phyloP scores from a whole-genome alignment of 2,888 invertebrate species.

The Tupiocoris notatus region DNA sequence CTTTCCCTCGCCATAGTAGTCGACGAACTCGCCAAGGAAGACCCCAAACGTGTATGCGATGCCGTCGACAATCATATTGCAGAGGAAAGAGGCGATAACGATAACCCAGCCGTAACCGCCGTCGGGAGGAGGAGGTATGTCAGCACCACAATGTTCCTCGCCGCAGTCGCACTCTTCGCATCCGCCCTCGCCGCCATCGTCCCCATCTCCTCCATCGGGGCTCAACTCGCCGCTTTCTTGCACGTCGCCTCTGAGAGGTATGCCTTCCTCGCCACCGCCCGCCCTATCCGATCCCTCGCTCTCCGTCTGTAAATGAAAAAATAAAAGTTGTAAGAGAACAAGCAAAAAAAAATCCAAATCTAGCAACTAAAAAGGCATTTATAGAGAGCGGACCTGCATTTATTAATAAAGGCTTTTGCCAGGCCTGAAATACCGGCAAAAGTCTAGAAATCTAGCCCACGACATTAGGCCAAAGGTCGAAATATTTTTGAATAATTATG shows the following conservation, averaged over 20 bases:
- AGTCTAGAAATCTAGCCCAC: too few relatives aligned
- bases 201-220: constrained; percentile 58
- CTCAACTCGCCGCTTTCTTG: constrained; percentile 55
- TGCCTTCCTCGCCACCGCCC: constrained; percentile 45
- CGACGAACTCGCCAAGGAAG: constrained; percentile 77
- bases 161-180: constrained; percentile 58
- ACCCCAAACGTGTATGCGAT: constrained; percentile 98
- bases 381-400: too few relatives aligned
- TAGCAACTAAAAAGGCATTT: too few relatives aligned
- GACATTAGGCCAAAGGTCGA: too few relatives aligned
- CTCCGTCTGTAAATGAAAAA: constrained; percentile 44
- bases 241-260: constrained; percentile 71
- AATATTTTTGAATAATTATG: too few relatives aligned
- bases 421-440: too few relatives aligned
- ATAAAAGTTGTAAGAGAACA: too few relatives aligned
- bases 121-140: constrained; percentile 82
- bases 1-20: constrained; percentile 78
- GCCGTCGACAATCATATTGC: constrained; percentile 97
- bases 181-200: constrained; percentile 45
- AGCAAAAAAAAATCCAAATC: too few relatives aligned
- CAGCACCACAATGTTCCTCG: constrained; percentile 64
- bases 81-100: constrained; percentile 94
- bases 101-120: constrained; percentile 94
- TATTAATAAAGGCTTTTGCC: too few relatives aligned
- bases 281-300: constrained; percentile 46